Evolutionary conservation across 2,888 invertebrate genomes (phyloP), one percentile per base, ranked within the genome.

Genomic region (Perizoma affinitatum): DNA sequence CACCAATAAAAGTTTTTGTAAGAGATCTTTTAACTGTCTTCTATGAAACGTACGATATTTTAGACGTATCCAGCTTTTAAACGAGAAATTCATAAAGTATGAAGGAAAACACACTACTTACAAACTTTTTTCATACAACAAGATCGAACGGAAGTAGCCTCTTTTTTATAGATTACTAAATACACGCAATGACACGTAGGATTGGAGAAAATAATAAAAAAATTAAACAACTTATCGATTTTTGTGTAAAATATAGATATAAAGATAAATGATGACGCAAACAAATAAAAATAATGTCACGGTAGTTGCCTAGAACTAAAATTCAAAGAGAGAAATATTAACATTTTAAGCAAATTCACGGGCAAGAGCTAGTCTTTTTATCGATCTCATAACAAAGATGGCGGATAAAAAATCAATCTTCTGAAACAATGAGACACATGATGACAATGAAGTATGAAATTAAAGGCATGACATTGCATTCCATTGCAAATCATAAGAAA

Each of bases 401-500:
- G 73, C 63, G 73, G 74, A 75, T 74, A 83, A 78, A 82, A 80
- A 85, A 83, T 81, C 83, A 83, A 86, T 82, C 80, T 79, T 67
- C 69, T 76, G 77, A 86, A 82, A 87, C 87, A 88, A 87, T 87
- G 82, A 82, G 74, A 78, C 74, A 80, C 80, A 80, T 84, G 83
- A 83, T 78, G 74, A 84, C 79, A 74, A 79, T 78, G 80, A 79
- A 70, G 73, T 76, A 70, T 76, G 80, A 83, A 84, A 87, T 87
- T 79, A 82, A 80, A 83, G 78, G 80, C 86, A 87, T 87, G 88
- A 87, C 87, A 80, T 71, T 74, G 86, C 86, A 80, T 73, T 78
- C 79, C 75, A 76, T 71, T 69, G 86, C 86, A 86, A 86, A 88
- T 87, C 44, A 47, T 45, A 35, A 40, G 45, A 49, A 52, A 45